Evolutionary conservation across 2,888 invertebrate species (phyloP).

Genomic region (Diaphora mendica): DNA sequence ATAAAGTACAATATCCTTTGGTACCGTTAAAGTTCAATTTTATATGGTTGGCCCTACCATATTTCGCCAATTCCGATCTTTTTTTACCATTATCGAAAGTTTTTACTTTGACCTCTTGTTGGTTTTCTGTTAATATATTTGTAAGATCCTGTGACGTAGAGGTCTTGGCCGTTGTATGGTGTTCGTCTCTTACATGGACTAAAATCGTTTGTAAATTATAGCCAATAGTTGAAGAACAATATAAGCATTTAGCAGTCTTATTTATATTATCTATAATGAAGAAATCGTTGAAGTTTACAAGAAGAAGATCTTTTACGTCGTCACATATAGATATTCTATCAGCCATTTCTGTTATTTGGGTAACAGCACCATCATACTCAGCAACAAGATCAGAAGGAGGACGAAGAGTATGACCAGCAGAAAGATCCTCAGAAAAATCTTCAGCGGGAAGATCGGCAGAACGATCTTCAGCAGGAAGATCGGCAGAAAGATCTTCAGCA

Average conservation of each 20-base stretch:
- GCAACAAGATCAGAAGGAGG: too few relatives aligned
- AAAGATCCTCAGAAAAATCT: too few relatives aligned
- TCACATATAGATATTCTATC: not conserved
- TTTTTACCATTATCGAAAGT: constrained; percentile 60
- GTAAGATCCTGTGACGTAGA: not conserved
- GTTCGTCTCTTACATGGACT: constrained; percentile 47
- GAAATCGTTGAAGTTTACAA: constrained; percentile 45
- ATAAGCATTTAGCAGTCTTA: constrained; percentile 56
- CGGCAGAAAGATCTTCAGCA: too few relatives aligned
- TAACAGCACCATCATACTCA: not conserved
- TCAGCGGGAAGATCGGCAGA: too few relatives aligned
- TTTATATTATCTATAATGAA: constrained; percentile 54
- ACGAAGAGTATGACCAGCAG: too few relatives aligned
- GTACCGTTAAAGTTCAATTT: constrained; percentile 66
- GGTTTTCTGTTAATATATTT: constrained; percentile 26
- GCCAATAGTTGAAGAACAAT: constrained; percentile 53
- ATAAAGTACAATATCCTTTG: constrained; percentile 66
- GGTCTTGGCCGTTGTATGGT: constrained; percentile 20
- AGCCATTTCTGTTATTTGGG: not conserved
- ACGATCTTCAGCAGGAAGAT: not conserved
- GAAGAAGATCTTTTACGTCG: constrained; percentile 39
- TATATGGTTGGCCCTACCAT: constrained; percentile 62
- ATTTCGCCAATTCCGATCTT: constrained; percentile 60
- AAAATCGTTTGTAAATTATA: constrained; percentile 44
- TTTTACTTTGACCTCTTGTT: constrained; percentile 9